Conservation (phyloP, 2,797 vertebrate species). For the Falco novaeseelandiae region DNA sequence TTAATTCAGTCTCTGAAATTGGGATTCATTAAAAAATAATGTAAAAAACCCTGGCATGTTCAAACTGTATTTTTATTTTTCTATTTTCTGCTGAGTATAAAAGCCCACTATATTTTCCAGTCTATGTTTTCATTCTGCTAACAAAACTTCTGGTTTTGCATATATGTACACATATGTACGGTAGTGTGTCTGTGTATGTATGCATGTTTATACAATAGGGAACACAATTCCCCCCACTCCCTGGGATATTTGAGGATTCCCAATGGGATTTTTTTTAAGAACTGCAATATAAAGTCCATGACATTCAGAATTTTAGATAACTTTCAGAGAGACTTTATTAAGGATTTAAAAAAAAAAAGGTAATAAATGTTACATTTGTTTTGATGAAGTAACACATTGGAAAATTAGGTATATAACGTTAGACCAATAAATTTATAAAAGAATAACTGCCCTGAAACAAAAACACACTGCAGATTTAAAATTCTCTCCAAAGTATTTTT, state of each 20-base stretch:
- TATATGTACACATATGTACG: neutral
- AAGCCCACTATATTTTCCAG: neutral
- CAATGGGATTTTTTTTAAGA: neutral
- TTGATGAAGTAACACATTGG: neutral
- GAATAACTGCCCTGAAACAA: neutral
- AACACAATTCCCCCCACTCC: neutral
- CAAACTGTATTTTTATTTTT: neutral
- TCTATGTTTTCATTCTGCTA: neutral
- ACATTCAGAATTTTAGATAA: neutral
- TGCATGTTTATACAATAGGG: fast-evolving
- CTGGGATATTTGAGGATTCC: neutral
- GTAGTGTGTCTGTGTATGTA: neutral
- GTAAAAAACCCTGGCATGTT: neutral
- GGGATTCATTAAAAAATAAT: neutral
- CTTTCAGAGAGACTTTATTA: neutral
- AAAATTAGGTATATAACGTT: neutral
- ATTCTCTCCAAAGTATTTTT: neutral
- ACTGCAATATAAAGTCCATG: neutral
- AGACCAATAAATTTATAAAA: neutral
- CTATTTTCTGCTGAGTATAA: neutral
- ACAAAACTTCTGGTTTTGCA: neutral
- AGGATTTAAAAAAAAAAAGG: neutral
- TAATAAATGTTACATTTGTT: neutral
- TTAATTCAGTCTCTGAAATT: neutral
- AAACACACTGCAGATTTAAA: neutral